These are phyloP conservation scores for Delia radicum DNA, from an alignment of 1,140 invertebrate species.

Conservation along the genomic window DNA sequence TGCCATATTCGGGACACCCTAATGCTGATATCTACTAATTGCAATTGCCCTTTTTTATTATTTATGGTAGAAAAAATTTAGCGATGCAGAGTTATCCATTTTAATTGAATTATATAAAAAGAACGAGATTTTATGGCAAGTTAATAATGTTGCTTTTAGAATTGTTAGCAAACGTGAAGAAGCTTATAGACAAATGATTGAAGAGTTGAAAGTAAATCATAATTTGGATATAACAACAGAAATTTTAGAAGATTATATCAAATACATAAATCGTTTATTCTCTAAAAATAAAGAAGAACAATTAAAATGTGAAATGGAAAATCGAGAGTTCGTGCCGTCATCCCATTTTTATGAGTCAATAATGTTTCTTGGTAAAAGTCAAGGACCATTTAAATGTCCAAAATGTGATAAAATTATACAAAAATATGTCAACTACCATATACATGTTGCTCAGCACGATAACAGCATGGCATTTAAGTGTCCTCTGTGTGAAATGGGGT, in stretches of 20 bases:
- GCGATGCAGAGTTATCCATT: not conserved
- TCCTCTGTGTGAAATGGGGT: conserved; percentile 35
- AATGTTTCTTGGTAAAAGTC: conserved; percentile 36
- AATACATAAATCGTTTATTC: not conserved
- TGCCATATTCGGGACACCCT: too few species aligned
- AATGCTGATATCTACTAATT: too few species aligned
- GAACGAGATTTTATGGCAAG: not conserved
- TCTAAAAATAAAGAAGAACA: not conserved
- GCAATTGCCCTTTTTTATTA: too few species aligned
- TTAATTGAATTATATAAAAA: not conserved
- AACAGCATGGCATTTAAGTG: conserved; percentile 46
- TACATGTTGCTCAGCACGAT: conserved; percentile 38
- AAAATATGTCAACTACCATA: conserved; percentile 39
- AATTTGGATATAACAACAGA: not conserved
- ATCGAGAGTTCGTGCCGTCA: not conserved
- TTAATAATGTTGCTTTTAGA: not conserved
- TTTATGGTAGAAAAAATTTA: too few species aligned
- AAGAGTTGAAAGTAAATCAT: not conserved
- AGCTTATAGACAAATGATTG: not conserved
- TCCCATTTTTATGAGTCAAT: conserved; percentile 25
- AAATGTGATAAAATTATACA: conserved; percentile 33
- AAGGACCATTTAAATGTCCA: conserved; percentile 37
- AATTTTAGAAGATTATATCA: not conserved
- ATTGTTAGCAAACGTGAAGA: not conserved
- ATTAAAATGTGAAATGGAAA: not conserved